Evolutionary conservation across 2,797 vertebrate species (phyloP).

Genomic region (Smutsia temminckii): DNA sequence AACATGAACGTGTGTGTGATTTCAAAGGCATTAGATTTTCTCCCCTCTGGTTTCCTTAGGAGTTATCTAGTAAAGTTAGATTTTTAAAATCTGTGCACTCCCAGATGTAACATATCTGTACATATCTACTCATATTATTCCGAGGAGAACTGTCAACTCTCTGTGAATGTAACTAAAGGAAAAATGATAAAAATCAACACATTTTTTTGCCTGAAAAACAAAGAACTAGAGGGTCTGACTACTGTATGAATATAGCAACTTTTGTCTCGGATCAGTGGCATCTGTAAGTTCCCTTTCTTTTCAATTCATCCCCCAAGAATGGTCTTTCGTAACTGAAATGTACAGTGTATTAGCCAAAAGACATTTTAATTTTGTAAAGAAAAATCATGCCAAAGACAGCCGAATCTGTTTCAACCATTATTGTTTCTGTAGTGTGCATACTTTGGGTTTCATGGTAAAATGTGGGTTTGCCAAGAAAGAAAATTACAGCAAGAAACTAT

Average conservation of each 20-base stretch:
- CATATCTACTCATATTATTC: neutral
- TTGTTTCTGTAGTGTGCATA: conserved; percentile 71
- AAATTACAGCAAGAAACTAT: conserved; percentile 79
- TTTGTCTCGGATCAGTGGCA: neutral
- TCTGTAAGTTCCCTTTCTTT: conserved; percentile 33
- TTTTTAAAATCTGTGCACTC: neutral
- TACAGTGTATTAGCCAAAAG: conserved; percentile 58
- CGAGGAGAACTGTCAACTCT: neutral
- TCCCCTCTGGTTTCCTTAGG: neutral
- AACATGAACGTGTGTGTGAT: neutral
- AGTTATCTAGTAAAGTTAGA: neutral
- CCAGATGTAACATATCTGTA: neutral
- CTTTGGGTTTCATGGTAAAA: conserved; percentile 79
- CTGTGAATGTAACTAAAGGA: neutral
- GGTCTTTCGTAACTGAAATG: conserved; percentile 41
- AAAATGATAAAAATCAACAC: conserved; percentile 39
- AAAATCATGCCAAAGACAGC: conserved; percentile 64
- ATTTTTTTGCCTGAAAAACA: neutral
- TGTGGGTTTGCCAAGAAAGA: conserved; percentile 78
- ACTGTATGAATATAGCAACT: neutral
- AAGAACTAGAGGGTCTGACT: neutral
- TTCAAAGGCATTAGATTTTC: neutral
- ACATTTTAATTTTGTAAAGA: conserved; percentile 75
- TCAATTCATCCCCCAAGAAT: conserved; percentile 32
- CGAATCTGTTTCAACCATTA: conserved; percentile 77